Base-by-base conservation (phyloP, 2,888 invertebrate genomes). In the Agrotis clavis region DNA sequence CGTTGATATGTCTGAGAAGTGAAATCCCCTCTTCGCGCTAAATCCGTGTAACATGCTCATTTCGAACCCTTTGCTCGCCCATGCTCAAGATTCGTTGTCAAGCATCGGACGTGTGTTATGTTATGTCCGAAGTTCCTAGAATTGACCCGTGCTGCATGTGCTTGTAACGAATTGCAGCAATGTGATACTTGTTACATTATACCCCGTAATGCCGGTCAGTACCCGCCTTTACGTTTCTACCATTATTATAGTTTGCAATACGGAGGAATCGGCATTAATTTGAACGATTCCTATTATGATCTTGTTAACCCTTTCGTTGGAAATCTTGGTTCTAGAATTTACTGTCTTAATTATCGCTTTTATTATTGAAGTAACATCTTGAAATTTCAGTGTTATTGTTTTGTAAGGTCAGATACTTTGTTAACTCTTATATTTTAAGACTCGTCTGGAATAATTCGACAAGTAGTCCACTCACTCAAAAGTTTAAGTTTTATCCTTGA, bases 241-340 rank as follows among this genome's bases (percentile, higher is more conserved):
- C 56, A 74, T 61, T 14, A 54, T 41, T 41, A 41, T 11, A 41
- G 41, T 41, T 11, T 11, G 18, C n/a, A 64, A 74, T n/a, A 51
- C 63, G 35, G 41, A 35, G 14, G 4, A 13, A 41, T 14, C 7
- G 14, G 14, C 50, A 51, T 76, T 74, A 74, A 61, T 73, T 64
- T 47, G 16, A 74, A 80, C 13, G 60, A 35, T 50, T 54, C 14
- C 6, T 45, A 18, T 73, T 61, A 35, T 56, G 30, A 35, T 56
- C 14, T 50, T 53, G 54, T 54, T 54, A 47, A 48, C 14, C 21
- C 21, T 47, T 18, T 47, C 5, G 11, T 4, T 6, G 19, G 13
- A 41, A 56, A 30, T 18, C 5, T 45, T 30, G 19, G 30, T 67
- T 30, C 13, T 67, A 21, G 16, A 30, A 30, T 48, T 41, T 41